Percentiles rank a stretch among this genome's conserved stretches.
These are phyloP conservation scores for Hafferia zeledoni DNA, from an alignment of 2,797 vertebrate species.

Conservation along the genomic window DNA sequence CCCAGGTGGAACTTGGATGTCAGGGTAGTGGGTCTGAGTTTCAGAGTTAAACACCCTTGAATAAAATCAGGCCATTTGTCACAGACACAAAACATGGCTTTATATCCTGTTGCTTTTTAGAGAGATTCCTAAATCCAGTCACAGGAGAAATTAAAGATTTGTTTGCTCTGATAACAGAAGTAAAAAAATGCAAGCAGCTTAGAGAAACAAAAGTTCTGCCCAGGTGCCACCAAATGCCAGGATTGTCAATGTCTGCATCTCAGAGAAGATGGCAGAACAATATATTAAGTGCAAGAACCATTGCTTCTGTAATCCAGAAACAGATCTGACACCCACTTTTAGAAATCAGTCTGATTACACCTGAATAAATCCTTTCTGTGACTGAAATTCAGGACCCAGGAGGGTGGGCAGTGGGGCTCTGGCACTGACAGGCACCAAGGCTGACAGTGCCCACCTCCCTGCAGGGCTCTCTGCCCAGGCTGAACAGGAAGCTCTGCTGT, in stretches of 20 bases:
- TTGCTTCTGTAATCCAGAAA: not conserved
- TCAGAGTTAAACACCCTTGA: not conserved
- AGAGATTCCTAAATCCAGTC: not conserved
- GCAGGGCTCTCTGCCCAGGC: not conserved
- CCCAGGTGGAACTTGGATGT: not conserved
- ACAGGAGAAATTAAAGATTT: not conserved
- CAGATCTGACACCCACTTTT: not conserved
- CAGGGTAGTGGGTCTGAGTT: not conserved
- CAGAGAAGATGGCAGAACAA: not conserved
- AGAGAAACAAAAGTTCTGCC: not conserved
- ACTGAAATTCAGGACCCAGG: not conserved
- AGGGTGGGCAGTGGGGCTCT: not conserved
- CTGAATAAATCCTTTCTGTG: not conserved
- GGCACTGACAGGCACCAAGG: not conserved
- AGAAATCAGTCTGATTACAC: not conserved
- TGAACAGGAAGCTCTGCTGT: not conserved
- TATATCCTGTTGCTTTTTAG: not conserved
- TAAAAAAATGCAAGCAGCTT: not conserved
- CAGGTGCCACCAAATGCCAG: not conserved
- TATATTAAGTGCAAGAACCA: not conserved
- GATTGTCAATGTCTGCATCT: not conserved
- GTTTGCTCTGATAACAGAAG: not conserved
- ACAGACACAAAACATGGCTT: not conserved
- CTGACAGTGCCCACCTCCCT: not conserved
- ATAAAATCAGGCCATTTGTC: not conserved